Evolutionary conservation across 2,797 vertebrate genomes (phyloP).

Genomic region (Ambastaia sidthimunki): DNA sequence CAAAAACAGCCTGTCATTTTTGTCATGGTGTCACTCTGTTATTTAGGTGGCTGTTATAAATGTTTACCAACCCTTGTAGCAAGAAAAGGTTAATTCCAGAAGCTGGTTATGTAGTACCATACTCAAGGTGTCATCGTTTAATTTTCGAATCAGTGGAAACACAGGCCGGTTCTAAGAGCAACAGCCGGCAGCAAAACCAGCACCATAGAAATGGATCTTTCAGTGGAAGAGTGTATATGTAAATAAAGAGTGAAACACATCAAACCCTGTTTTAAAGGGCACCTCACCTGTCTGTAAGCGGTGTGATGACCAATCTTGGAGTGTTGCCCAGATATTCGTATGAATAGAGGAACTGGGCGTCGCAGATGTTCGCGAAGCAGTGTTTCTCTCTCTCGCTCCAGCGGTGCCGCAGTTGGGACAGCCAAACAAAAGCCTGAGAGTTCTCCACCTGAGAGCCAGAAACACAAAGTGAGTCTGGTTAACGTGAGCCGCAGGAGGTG

Average conservation of each 20-base stretch:
- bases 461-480: slow-evolving; percentile 23
- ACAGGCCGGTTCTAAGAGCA: neutral
- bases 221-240: neutral
- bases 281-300: slow-evolving; percentile 91
- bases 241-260: neutral
- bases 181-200: neutral
- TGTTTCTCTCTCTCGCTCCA: slow-evolving; percentile 89
- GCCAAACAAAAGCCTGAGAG: slow-evolving; percentile 92
- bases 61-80: too few relatives aligned
- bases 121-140: neutral
- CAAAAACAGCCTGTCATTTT: too few relatives aligned
- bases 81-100: too few relatives aligned
- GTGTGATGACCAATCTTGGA: slow-evolving; percentile 94
- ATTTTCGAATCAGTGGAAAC: neutral
- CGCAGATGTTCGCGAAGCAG: slow-evolving; percentile 93
- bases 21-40: too few relatives aligned
- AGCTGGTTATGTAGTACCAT: neutral
- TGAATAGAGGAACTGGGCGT: slow-evolving; percentile 92
- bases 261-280: neutral
- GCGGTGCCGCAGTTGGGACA: slow-evolving; percentile 92
- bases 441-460: slow-evolving; percentile 83
- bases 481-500: neutral
- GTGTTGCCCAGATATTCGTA: slow-evolving; percentile 98
- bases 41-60: too few relatives aligned
- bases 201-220: neutral